phyloP scores from a whole-genome alignment of 2,888 invertebrate genomes.

The Calameuta pallipes region DNA sequence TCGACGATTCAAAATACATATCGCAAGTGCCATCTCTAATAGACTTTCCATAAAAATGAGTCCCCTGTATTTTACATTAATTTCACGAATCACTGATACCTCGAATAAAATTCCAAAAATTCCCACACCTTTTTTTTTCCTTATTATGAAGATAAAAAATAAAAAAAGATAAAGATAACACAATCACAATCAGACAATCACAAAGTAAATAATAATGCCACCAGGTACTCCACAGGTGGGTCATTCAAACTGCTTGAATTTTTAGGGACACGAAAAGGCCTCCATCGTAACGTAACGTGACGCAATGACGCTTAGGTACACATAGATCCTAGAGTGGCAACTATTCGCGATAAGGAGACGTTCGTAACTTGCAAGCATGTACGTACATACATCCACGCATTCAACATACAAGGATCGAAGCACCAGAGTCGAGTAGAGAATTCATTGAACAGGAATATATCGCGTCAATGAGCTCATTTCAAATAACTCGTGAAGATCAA shows the following conservation, averaged over 20 bases:
- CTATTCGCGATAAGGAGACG: not conserved
- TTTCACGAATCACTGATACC: not conserved
- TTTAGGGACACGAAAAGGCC: not conserved
- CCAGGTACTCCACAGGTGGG: not conserved
- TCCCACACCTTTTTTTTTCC: not conserved
- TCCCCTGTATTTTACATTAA: not conserved
- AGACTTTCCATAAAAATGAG: not conserved
- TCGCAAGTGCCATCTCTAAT: not conserved
- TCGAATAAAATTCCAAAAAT: not conserved
- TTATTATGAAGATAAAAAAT: not conserved
- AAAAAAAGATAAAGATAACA: not conserved
- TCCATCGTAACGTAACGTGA: not conserved
- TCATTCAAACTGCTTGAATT: not conserved
- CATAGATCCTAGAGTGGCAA: not conserved
- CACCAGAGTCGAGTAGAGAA: not conserved
- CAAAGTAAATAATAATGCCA: not conserved
- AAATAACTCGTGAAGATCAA: not conserved
- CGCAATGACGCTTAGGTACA: not conserved
- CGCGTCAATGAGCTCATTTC: not conserved
- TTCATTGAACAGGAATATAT: not conserved
- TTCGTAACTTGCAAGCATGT: too few species aligned
- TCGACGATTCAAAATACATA: not conserved
- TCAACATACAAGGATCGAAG: not conserved
- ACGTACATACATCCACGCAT: too few species aligned
- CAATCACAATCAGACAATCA: not conserved